Evolutionary conservation across 2,797 vertebrate genomes (phyloP).

Genomic region (Ciconia nigra): DNA sequence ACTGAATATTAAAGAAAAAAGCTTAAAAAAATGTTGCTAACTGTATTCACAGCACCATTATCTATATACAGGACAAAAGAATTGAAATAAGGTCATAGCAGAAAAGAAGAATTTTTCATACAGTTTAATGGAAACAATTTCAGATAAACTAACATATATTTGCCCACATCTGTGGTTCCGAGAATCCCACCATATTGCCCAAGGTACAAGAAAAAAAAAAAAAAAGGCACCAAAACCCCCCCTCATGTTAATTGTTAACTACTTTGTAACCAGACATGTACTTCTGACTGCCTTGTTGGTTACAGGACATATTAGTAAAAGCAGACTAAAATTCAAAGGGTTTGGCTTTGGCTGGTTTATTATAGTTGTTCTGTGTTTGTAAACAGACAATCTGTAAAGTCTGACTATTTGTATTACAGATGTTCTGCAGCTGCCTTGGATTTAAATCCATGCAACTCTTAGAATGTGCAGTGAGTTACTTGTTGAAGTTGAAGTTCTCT

Average conservation of each 20-base stretch:
- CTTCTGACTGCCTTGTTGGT: conserved; percentile 57
- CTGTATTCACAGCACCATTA: not conserved
- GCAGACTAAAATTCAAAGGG: conserved; percentile 53
- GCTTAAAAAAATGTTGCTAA: not conserved
- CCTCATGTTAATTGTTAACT: conserved; percentile 47
- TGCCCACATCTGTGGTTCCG: not conserved
- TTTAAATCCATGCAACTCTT: conserved; percentile 68
- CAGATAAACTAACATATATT: not conserved
- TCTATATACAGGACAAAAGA: not conserved
- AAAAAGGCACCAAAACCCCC: not conserved
- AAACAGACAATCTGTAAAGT: conserved; percentile 67
- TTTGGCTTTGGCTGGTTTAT: conserved; percentile 67
- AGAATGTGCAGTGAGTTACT: conserved; percentile 74
- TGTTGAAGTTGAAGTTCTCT: conserved; percentile 72
- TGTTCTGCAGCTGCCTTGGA: conserved; percentile 78
- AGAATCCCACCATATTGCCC: conserved; percentile 25
- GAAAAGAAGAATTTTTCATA: not conserved
- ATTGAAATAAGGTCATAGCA: not conserved
- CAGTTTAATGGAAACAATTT: not conserved
- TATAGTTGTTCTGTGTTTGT: conserved; percentile 65
- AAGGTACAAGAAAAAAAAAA: not conserved
- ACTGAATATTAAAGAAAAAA: conserved; percentile 13
- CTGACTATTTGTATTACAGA: conserved; percentile 68
- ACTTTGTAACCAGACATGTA: conserved; percentile 40
- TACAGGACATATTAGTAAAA: conserved; percentile 30